Conservation (phyloP, 1,140 invertebrate species). For the Achatina immaculata region DNA sequence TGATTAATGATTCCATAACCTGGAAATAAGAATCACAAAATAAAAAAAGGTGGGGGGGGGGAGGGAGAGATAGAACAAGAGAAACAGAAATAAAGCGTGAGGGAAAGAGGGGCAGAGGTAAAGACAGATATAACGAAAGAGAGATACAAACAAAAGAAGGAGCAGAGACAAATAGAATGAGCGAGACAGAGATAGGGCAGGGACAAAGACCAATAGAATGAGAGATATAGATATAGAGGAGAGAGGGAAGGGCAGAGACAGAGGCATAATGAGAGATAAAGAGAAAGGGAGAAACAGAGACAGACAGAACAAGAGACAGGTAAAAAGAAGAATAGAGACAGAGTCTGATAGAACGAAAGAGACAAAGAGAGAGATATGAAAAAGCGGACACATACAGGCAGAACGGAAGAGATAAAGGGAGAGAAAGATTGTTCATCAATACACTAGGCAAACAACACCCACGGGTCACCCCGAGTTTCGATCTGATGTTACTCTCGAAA, state of each 20-base stretch:
- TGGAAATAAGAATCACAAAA: no score
- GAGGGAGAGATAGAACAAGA: background rate
- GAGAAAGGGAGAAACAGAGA: constrained; percentile 1
- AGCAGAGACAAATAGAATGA: background rate
- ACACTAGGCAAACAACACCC: no score
- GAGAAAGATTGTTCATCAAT: no score
- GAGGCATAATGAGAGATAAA: background rate
- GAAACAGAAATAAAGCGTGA: no score
- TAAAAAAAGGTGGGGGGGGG: no score
- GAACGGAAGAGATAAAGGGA: background rate
- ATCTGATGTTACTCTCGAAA: no score
- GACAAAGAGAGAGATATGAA: background rate
- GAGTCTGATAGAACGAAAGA: background rate
- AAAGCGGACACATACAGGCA: no score
- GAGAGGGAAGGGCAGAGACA: background rate
- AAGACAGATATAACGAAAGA: background rate
- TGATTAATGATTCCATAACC: no score
- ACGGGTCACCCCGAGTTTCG: no score
- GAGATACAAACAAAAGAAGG: background rate
- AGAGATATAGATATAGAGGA: background rate
- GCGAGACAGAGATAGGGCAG: background rate
- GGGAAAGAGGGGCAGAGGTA: background rate
- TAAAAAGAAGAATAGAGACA: background rate
- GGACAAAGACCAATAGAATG: background rate
- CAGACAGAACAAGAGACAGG: background rate